Evolutionary conservation across 2,888 invertebrate species (phyloP).

Genomic region (Parnassius mnemosyne): DNA sequence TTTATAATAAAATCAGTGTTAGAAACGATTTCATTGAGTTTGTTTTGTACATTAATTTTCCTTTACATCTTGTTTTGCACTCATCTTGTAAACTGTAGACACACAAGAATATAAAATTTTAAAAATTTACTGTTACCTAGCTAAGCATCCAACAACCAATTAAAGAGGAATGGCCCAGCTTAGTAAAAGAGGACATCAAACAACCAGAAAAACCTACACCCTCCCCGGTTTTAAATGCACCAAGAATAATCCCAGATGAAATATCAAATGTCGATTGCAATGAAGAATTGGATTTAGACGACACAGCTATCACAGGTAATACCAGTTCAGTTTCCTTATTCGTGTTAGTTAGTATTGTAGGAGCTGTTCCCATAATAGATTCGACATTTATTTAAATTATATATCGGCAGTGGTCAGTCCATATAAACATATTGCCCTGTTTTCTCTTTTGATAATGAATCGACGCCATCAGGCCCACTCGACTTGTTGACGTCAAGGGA

Average conservation of each 20-base stretch:
- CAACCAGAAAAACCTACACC: slow-evolving; percentile 13
- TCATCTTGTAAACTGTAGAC: too few relatives aligned
- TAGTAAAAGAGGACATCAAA: slow-evolving; percentile 38
- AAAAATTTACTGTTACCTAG: slow-evolving; percentile 35
- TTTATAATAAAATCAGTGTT: too few relatives aligned
- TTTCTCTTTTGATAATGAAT: too few relatives aligned
- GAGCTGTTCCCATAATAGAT: background rate
- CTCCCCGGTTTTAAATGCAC: slow-evolving; percentile 37
- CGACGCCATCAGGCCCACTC: too few relatives aligned
- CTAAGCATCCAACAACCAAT: slow-evolving; percentile 44
- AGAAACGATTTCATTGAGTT: too few relatives aligned
- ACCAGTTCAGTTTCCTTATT: background rate
- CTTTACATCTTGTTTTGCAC: too few relatives aligned
- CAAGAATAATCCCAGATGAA: slow-evolving; percentile 42
- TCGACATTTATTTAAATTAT: background rate
- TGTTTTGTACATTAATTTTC: too few relatives aligned
- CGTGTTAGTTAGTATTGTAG: background rate
- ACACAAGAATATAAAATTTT: too few relatives aligned
- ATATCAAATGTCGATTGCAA: slow-evolving; percentile 32
- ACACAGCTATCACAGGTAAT: slow-evolving; percentile 33
- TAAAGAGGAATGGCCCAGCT: slow-evolving; percentile 63
- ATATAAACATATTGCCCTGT: too few relatives aligned
- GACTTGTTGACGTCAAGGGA: too few relatives aligned
- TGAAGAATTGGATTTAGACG: slow-evolving; percentile 29
- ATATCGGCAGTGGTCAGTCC: too few relatives aligned